Base-by-base conservation (phyloP, 2,797 vertebrate species). In the Lagodon rhomboides region DNA sequence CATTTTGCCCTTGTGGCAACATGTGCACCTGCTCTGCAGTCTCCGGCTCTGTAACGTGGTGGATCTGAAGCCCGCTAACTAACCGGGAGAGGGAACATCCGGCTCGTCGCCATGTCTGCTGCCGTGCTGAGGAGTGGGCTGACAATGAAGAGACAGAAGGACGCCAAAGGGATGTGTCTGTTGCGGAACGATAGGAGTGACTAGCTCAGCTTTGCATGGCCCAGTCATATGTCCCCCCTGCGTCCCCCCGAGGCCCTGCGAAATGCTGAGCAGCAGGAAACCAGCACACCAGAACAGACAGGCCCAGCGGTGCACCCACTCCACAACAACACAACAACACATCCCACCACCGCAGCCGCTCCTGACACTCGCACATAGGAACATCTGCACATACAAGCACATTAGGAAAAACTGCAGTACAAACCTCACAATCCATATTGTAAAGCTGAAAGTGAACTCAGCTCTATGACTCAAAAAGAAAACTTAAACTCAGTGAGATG, bases 221-320 rank as follows among this genome's bases (percentile, higher is more conserved):
- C 83, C 87, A 74, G 87, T 88, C 89, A 83, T 86, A 85, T 84
- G 80, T 83, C 82, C 82, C 86, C 80, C 68, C 73, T 65, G 54
- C 82, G 82, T 78, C 83, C 88, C 89, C 90, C 87, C 0, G 82
- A 93, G 90, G 88, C 84, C 87, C 75, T 41, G 77, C 27, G 71
- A 91, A 94, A 85, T 89, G 90, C 93, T 93, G 93, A 94, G 91
- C 91, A 89, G 90, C 91, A 89, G 92, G 89, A 94, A 93, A 86
- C 75, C 90, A 90, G 82, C 85, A 59, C 85, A 90, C 79, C 90
- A 91, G 92, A 94, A 93, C 90, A 91, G 91, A 87, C 86, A 89
- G 85, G 82, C 92, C 86, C 87, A 88, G 86, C 38, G 80, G 92
- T 89, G 80, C 85, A 71, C 69, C 84, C 83, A 58, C 79, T 77